Evolutionary conservation across 1,140 invertebrate genomes (phyloP).

Genomic region (Lethrus apterus): DNA sequence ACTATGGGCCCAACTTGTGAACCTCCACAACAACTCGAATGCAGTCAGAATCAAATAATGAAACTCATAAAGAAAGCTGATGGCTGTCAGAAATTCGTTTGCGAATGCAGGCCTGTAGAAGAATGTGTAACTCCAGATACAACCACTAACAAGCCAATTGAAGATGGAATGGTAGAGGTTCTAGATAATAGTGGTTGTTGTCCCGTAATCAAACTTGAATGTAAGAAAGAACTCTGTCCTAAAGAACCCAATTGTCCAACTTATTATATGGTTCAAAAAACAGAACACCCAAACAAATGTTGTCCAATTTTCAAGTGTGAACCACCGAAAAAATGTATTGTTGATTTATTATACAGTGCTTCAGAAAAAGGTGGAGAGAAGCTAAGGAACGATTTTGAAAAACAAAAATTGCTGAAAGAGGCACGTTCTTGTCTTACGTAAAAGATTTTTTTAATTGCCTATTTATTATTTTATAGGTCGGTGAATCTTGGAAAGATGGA

Average conservation of each 20-base stretch:
- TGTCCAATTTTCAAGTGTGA: constrained; percentile 60
- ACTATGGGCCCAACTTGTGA: constrained; percentile 48
- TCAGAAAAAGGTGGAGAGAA: constrained; percentile 48
- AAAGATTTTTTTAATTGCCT: not conserved
- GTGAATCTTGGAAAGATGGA: constrained; percentile 60
- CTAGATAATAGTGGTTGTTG: constrained; percentile 55
- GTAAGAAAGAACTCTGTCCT: constrained; percentile 55
- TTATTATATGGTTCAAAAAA: constrained; percentile 46
- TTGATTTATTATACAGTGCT: constrained; percentile 48
- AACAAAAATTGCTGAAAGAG: constrained; percentile 10
- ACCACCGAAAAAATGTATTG: constrained; percentile 61
- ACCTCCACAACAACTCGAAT: constrained; percentile 55
- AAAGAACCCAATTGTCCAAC: constrained; percentile 48
- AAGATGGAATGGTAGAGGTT: constrained; percentile 45
- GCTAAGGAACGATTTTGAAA: constrained; percentile 28
- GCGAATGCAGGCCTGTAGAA: constrained; percentile 61
- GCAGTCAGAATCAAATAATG: constrained; percentile 59
- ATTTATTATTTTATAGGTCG: constrained; percentile 34
- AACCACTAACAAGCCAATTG: constrained; percentile 41
- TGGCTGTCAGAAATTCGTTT: constrained; percentile 61
- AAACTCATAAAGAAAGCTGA: constrained; percentile 53
- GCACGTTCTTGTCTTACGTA: not conserved
- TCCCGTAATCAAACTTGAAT: constrained; percentile 50
- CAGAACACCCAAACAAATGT: constrained; percentile 47
- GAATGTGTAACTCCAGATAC: constrained; percentile 51